phyloP scores from a whole-genome alignment of 2,888 invertebrate species.

The Philaethria dido region DNA sequence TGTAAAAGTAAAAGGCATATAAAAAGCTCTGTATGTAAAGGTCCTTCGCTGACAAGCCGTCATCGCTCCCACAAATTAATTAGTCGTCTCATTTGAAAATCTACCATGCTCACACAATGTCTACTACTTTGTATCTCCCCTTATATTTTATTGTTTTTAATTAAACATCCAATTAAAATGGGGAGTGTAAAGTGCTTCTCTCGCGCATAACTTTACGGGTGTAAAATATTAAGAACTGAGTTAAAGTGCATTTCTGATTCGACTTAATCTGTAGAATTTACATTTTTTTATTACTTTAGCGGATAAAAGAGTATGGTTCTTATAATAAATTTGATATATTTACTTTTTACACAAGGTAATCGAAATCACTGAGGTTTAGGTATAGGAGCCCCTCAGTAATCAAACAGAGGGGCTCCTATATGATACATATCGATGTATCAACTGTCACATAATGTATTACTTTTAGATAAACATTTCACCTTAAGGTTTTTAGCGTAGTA shows the following conservation, averaged over 20 bases:
- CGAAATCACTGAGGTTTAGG: too few relatives aligned
- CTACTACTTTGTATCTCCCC: constrained; percentile 35
- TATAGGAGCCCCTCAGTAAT: too few relatives aligned
- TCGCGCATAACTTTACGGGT: constrained; percentile 3
- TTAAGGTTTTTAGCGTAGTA: too few relatives aligned
- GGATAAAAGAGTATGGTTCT: neutral
- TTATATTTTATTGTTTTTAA: constrained; percentile 42
- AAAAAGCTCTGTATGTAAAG: neutral
- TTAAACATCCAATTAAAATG: constrained; percentile 28
- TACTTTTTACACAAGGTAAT: too few relatives aligned
- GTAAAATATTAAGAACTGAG: neutral
- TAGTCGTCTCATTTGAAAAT: constrained; percentile 44
- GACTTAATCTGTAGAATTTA: neutral
- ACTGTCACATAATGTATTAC: too few relatives aligned
- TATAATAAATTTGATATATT: neutral
- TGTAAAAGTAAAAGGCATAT: neutral
- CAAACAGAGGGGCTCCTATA: too few relatives aligned
- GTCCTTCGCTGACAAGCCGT: constrained; percentile 21
- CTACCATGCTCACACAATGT: constrained; percentile 37
- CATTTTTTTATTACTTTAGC: neutral
- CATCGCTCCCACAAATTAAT: constrained; percentile 46
- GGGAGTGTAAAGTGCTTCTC: constrained; percentile 9
- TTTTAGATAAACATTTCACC: too few relatives aligned
- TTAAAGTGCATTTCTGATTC: neutral
- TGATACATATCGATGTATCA: too few relatives aligned